Base-by-base conservation (phyloP, 2,113 vertebrate genomes). In the Malurus melanocephalus region DNA sequence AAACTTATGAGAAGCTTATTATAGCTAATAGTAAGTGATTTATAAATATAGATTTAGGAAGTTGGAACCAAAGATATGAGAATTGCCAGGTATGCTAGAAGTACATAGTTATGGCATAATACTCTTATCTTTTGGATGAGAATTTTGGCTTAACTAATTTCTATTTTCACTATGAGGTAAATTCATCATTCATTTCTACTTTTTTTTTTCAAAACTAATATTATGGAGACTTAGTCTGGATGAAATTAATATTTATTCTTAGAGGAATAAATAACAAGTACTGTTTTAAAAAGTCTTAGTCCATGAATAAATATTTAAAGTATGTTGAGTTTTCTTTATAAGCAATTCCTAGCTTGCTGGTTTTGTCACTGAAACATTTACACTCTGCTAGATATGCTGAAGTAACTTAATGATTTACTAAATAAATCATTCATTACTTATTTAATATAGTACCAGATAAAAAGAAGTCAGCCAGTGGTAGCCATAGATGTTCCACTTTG, bases 401-500 rank as follows among this genome's bases (percentile, higher is more conserved):
- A 91, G 57, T 90, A 93, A 65, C 77, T 96, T 92, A 83, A 93
- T 91, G 93, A 94, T 92, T 90, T 87, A 94, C 86, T 92, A 95
- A 94, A 96, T 91, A 95, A 93, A 94, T 92, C 53, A 80, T 93
- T 95, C 43, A 71, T 95, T 96, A 94, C 80, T 94, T 91, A 94
- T 92, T 95, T 80, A 89, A 27, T 30, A 55, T 20, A 84, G 87
- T 57, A 80, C n/a, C 42, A 80, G 73, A 93, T 74, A 52, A 95
- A 91, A 95, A 85, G n/a, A 78, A 90, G 88, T 55, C 65, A 81
- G 68, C 23, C 7, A 11, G 46, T 67, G 30, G 56, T 53, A 73
- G 27, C 19, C 17, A 86, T 2, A 2, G 62, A 66, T 85, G 89
- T 93, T 88, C 52, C 28, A 33, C 22, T 65, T 92, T 86, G 88